phyloP scores from a whole-genome alignment of 2,888 invertebrate genomes.

The Amphipoea oculea region DNA sequence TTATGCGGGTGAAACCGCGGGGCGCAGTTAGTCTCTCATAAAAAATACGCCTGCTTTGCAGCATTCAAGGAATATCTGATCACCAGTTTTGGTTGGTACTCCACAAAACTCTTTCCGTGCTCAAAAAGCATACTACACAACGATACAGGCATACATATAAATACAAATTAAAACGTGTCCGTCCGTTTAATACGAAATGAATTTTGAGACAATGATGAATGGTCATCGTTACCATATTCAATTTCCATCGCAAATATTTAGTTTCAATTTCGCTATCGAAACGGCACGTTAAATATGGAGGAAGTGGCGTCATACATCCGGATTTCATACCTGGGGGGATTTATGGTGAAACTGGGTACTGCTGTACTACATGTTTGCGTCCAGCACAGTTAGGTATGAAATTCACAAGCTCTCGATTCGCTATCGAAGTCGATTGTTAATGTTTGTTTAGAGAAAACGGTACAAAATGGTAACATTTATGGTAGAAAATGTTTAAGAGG shows the following conservation, averaged over 20 bases:
- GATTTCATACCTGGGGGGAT: conserved; percentile 30
- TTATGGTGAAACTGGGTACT: conserved; percentile 9
- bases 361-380: neutral
- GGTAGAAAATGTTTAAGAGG: neutral
- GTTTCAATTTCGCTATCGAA: conserved; percentile 65
- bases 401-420: neutral
- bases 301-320: conserved; percentile 30
- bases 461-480: neutral
- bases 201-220: conserved; percentile 68
- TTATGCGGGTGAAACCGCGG: too few species aligned
- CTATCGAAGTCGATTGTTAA: neutral
- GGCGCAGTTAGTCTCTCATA: neutral
- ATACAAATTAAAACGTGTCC: conserved; percentile 53
- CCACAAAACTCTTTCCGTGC: neutral
- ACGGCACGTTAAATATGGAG: conserved; percentile 41
- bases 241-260: conserved; percentile 69
- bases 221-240: conserved; percentile 64
- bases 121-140: neutral
- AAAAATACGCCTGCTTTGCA: neutral
- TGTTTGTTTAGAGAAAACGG: neutral
- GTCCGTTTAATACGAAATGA: conserved; percentile 63
- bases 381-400: neutral
- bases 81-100: neutral
- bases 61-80: neutral
- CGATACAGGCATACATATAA: conserved; percentile 21